These are phyloP conservation scores for Rousettus leschenaultii DNA, from an alignment of 2,113 vertebrate species.

Conservation along the genomic window DNA sequence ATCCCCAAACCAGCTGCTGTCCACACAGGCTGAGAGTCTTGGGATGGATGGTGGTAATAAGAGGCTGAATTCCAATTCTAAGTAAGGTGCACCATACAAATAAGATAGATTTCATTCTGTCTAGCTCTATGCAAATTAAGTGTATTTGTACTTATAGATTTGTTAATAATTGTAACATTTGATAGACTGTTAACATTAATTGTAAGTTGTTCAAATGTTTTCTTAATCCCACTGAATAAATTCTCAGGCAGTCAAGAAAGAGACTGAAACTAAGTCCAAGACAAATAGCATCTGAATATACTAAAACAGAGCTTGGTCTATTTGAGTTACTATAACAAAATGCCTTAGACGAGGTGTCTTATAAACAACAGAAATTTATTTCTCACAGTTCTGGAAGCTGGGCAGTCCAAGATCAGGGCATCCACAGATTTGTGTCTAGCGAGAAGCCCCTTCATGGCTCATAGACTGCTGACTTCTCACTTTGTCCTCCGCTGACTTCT, in stretches of 20 bases:
- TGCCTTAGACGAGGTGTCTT: neutral
- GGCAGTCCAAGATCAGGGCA: neutral
- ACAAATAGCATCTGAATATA: neutral
- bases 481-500: neutral
- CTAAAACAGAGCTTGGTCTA: neutral
- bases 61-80: neutral
- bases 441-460: neutral
- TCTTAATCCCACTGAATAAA: neutral
- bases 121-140: neutral
- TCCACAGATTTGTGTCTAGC: neutral
- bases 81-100: neutral
- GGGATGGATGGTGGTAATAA: too few species aligned
- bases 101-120: neutral
- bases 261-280: neutral
- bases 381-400: neutral
- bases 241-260: neutral
- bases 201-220: neutral
- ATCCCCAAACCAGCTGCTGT: too few species aligned
- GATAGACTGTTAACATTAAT: neutral
- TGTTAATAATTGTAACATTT: neutral
- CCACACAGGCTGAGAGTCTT: neutral
- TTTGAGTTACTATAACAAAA: neutral
- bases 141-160: neutral
- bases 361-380: neutral
- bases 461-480: neutral